Evolutionary conservation across 1,140 invertebrate genomes (phyloP).

Genomic region (Papilio glaucus): DNA sequence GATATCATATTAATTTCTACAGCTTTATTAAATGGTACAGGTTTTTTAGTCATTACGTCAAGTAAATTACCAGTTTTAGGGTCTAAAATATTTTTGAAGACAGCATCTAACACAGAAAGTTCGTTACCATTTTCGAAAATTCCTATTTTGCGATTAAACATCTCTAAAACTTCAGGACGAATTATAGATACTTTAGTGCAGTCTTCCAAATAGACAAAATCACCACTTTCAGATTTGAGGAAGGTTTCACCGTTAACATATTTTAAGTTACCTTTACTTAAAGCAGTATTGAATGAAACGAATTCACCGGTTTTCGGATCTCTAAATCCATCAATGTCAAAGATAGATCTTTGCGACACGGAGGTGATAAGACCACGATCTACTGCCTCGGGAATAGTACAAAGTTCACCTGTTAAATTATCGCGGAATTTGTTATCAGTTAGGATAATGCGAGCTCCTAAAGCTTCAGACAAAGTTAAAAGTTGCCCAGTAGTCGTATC

Average conservation of each 20-base stretch:
- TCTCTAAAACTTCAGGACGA: slow-evolving; percentile 91
- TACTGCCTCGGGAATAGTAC: slow-evolving; percentile 92
- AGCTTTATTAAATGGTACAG: slow-evolving; percentile 93
- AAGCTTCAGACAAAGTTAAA: slow-evolving; percentile 92
- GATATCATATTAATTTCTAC: slow-evolving; percentile 93
- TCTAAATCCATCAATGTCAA: slow-evolving; percentile 95
- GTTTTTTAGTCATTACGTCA: slow-evolving; percentile 89
- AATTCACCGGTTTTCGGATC: slow-evolving; percentile 92
- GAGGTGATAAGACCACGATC: slow-evolving; percentile 94
- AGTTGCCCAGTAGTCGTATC: slow-evolving; percentile 91
- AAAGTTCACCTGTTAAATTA: slow-evolving; percentile 87
- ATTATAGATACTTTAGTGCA: slow-evolving; percentile 87
- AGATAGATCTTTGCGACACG: slow-evolving; percentile 93
- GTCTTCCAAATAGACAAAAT: slow-evolving; percentile 88
- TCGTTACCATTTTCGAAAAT: slow-evolving; percentile 90
- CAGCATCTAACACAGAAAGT: slow-evolving; percentile 92
- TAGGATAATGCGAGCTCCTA: slow-evolving; percentile 90
- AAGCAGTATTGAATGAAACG: slow-evolving; percentile 93
- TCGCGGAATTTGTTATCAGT: slow-evolving; percentile 90
- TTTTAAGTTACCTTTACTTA: slow-evolving; percentile 91
- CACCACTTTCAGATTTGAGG: slow-evolving; percentile 90
- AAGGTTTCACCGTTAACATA: slow-evolving; percentile 88
- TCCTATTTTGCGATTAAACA: slow-evolving; percentile 92
- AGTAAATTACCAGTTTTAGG: slow-evolving; percentile 93
- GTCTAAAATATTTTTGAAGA: slow-evolving; percentile 92